Evolutionary conservation across 2,113 vertebrate species (phyloP), one percentile per base, ranked within the genome.

Genomic region (Scophthalmus maximus): DNA sequence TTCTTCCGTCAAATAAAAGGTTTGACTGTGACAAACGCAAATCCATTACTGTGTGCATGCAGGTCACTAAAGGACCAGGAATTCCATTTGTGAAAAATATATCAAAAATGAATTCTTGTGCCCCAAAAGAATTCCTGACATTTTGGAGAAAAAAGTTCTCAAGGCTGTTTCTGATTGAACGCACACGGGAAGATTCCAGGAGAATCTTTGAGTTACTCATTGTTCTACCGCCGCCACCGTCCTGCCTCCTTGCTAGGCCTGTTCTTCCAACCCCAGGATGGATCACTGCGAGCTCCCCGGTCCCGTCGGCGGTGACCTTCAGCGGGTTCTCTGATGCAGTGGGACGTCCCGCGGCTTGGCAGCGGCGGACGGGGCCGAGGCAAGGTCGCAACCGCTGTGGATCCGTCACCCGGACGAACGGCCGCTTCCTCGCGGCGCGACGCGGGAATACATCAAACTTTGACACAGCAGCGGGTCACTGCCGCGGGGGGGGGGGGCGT

Each of bases 401-500:
- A 91, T 91, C 83, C 73, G 89, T 93, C 92, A 93, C 70, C n/a
- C 72, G 87, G 91, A 91, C 89, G 82, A 92, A 92, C 73, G 44
- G 87, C 77, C 60, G 11, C 81, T 82, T 88, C 81, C 51, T 79
- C 12, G 9, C 15, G 34, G 18, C 40, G 66, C 17, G 71, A 71
- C 65, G 74, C 60, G 25, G 36, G 76, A 51, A 91, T 92, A 79
- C 73, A 91, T 93, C 91, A 92, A 72, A 68, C 32, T 62, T 51
- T 52, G 57, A 32, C 66, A 51, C 63, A 68, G 44, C 85, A 84
- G 87, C 76, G 61, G 83, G 86, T 86, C 84, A 73, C 52, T 40
- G 56, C 61, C 76, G 75, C 89, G 86, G 83, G 72, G 53, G 78
- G 67, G n/a, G n/a, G n/a, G n/a, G n/a, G n/a, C n/a, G n/a, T n/a